Evolutionary conservation across 1,140 invertebrate species (phyloP), one percentile per base, ranked within the genome.

Genomic region (Leptinotarsa defecta): DNA sequence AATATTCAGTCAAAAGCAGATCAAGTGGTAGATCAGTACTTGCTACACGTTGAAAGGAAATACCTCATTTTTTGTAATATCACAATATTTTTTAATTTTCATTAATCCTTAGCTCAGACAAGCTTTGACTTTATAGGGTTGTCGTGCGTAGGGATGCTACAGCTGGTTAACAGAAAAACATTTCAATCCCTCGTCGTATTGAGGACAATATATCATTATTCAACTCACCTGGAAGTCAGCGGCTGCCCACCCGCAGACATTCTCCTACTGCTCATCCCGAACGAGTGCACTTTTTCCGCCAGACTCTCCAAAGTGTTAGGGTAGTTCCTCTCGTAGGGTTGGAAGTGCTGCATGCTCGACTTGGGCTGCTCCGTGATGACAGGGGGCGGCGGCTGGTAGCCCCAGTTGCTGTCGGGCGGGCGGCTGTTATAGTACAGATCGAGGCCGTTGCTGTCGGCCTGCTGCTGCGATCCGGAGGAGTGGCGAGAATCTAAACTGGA

Each of bases 281-380:
- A 85, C 64, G 94, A 93, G 84, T 96, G 94, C 68, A 95, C 93
- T 88, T 96, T 95, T 85, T 96, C 95, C 1, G 95, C 94, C 3
- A 96, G 88, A 81, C 94, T 96, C 84, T 96, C 95, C 68, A 96
- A 84, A 0, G 95, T 96, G 83, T 96, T 95, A n/a, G 95, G 94
- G 85, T 96, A 96, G 19, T 91, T 91, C 48, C 94, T 90, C 81
- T 95, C 94, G 78, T 91, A 91, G n/a, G 90, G 90, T 76, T 94
- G 93, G 84, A 95, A 95, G 81, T 94, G 93, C 62, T 94, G 92
- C 64, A 93, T 91, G 27, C 88, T 86, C 2, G 92, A 91, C 83
- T 95, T 95, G 0, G 95, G 94, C 82, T 96, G 95, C 83, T 96
- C 94, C 1, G 94, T 96, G 73, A 96, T 95, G 4, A 96, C 94